Evolutionary conservation across 2,797 vertebrate species (phyloP), one percentile per base, ranked within the genome.

Genomic region (Nothura maculosa): DNA sequence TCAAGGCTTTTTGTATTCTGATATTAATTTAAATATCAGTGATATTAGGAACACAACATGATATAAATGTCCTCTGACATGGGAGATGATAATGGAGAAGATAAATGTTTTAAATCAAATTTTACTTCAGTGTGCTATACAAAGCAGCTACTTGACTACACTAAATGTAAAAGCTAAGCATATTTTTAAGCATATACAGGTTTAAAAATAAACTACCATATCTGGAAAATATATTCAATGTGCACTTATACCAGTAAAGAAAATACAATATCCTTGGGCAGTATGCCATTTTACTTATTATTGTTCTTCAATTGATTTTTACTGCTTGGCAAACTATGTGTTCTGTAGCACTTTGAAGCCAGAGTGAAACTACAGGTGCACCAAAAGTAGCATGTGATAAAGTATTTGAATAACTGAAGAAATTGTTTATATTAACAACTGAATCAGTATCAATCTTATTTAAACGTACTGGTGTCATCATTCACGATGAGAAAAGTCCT

Each of bases 21-120:
- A 87, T 85, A 72, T 38, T 69, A 47, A 80, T 95, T 75, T 88
- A 90, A 91, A 93, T 68, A 86, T 1, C 0, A 48, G 68, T 0
- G 3, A 58, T 85, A 96, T 52, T 62, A 92, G 92, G 90, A 92
- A 89, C 64, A 87, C 83, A 88, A 70, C 73, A 81, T 32, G 83
- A 94, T 85, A 92, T 92, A 93, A 87, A 89, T 74, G 81, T 91
- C 81, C 88, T 91, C 92, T 92, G 93, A 92, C 95, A 91, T 12
- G 27, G 90, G 88, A 91, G 81, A 94, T 64, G 95, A 96, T 95
- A 91, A 81, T 0, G 0, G 64, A 14, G 48, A 77, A 95, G 95
- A 95, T 91, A 95, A 93, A 96, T 82, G 93, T 92, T 96, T 93
- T 90, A 94, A 96, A 96, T 95, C 93, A 92, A 92, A 93, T 78